Evolutionary conservation across 35 echinoderm and acorn worm genomes (phyloP).

Genomic region (Stichopus chloronotus): DNA sequence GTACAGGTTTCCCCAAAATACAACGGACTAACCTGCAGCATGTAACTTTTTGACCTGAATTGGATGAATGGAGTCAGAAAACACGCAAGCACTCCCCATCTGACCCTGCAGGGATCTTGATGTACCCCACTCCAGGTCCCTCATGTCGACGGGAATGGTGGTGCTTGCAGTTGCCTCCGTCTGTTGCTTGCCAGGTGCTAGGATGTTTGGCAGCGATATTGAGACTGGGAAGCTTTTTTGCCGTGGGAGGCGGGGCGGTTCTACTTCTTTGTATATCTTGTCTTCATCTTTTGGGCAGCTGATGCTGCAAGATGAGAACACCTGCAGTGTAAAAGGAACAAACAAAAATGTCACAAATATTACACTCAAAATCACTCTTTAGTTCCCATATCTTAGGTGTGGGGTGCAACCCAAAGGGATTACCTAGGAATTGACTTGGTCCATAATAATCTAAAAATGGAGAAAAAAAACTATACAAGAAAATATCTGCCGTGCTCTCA

Average conservation of each 20-base stretch:
- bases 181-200: background rate
- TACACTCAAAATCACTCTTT: no score
- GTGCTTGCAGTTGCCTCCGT: slow-evolving; percentile 19
- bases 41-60: slow-evolving; percentile 88
- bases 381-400: background rate
- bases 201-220: slow-evolving; percentile 50
- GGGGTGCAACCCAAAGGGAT: background rate
- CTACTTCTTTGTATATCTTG: slow-evolving; percentile 5
- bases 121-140: slow-evolving; percentile 78
- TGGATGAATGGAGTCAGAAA: slow-evolving; percentile 79
- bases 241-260: background rate
- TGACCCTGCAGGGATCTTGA: slow-evolving; percentile 88
- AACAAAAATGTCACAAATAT: background rate
- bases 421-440: background rate
- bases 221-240: background rate
- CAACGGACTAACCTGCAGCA: slow-evolving; percentile 62
- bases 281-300: slow-evolving; percentile 65
- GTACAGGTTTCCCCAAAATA: background rate
- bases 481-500: background rate
- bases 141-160: slow-evolving; percentile 65
- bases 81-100: slow-evolving; percentile 94
- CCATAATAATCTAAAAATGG: background rate
- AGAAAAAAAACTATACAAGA: background rate
- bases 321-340: slow-evolving; percentile 22
- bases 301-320: slow-evolving; percentile 71